Base-by-base conservation (phyloP, 2,888 invertebrate species). In the Dicroscelio sp. region DNA sequence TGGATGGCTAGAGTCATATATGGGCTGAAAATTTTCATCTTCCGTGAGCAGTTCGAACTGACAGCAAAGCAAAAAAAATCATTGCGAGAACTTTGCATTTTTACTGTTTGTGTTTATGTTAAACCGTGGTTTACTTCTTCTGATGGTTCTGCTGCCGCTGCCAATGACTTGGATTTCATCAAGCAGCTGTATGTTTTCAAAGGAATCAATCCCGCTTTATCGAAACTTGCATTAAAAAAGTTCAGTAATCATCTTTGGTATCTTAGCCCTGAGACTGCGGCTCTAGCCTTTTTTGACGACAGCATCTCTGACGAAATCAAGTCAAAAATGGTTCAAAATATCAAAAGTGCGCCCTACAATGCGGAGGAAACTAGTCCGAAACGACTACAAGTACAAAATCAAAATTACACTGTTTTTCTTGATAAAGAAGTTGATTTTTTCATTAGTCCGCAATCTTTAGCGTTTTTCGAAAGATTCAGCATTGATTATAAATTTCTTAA, bases 401-500 rank as follows among this genome's bases (percentile, higher is more conserved):
- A 67, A 43, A 48, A 1, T 67, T 43, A 0, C 10, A n/a, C 55
- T 4, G 2, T 38, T 38, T 31, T 65, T 33, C 20, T 48, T 25
- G 38, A 87, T 31, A 79, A 88, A 76, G 73, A 85, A 14, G 48
- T 91, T 5, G 88, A 88, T 60, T 48, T 52, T 71, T 91, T 89
- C 33, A 67, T 86, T 2, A 86, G 35, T 60, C 65, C 73, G 3
- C 23, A 86, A 35, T 86, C 76, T 35, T 35, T 5, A 20, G 60
- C 4, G 55, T 88, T 91, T 80, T 91, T 91, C 52, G 38, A 82
- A 23, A 63, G 85, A 48, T 91, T 91, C 63, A 38, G 76, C 6
- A 88, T 91, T 67, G 55, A 80, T 14, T 35, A 14, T 52, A 35
- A 52, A 31, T 91, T 91, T 71, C 71, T 91, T 58, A 76, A 82